Evolutionary conservation across 1,140 invertebrate species (phyloP), one percentile per base, ranked within the genome.

Genomic region (Vollenhovia emeryi): DNA sequence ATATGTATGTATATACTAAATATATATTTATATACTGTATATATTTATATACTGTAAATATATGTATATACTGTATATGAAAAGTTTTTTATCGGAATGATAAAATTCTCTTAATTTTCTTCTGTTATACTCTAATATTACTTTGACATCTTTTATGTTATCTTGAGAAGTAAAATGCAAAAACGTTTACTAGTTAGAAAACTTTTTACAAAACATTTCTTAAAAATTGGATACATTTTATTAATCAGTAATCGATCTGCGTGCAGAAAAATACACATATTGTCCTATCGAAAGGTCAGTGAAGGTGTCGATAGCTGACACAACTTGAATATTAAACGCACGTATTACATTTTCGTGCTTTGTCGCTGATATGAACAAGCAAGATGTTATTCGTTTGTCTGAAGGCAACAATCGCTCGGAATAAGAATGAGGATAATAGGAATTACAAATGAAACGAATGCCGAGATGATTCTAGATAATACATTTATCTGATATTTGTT

Each of bases 211-310:
- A 62, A 18, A 1, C 6, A 33, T 60, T 33, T 15, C 33, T 30
- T 3, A 13, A 68, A 43, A 45, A 27, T 7, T 6, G n/a, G 3
- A 15, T 18, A 40, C 24, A 30, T 36, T 30, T 33, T 15, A 7
- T 6, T n/a, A 48, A 86, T 88, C 75, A 71, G 13, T 55, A 86
- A 45, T 86, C 64, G 6, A n/a, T 5, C 0, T 18, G 30, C 55
- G 71, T 55, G 9, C 24, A 57, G 3, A 18, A 7, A 86, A 21
- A 43, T 7, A 57, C 27, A 43, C 52, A 9, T 76, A 87, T 82
- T 76, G 27, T 86, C 64, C 64, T 64, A 85, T 76, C 84, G 86
- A 86, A 89, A 90, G 71, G 85, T 84, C 59, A 76, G 79, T 55
- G 33, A 87, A 78, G 84, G 9, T 78, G 27, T 71, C 82, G 68